Conservation (phyloP, 2,888 invertebrate species). For the Ecdyonurus torrentis region DNA sequence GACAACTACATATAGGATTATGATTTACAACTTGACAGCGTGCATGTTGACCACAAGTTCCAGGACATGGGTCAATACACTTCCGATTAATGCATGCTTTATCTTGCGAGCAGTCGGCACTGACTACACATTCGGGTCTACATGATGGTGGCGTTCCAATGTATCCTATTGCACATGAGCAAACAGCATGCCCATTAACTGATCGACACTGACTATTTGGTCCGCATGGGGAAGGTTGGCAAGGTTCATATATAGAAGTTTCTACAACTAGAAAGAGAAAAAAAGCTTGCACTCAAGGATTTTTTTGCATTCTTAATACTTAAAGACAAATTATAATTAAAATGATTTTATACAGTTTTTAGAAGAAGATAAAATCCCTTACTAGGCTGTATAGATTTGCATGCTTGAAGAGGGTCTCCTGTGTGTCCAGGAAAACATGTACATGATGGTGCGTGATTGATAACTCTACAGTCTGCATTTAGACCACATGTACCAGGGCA, state of each 20-base stretch:
- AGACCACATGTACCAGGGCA: slow-evolving; percentile 62
- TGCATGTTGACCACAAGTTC: slow-evolving; percentile 59
- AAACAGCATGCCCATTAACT: slow-evolving; percentile 53
- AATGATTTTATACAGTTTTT: no score
- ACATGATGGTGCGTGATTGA: slow-evolving; percentile 62
- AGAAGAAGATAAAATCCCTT: no score
- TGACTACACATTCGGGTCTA: slow-evolving; percentile 59
- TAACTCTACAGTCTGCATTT: slow-evolving; percentile 56
- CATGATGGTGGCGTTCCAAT: slow-evolving; percentile 60
- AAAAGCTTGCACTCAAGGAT: slow-evolving; percentile 5
- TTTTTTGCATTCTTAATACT: background rate
- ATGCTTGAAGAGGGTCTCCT: slow-evolving; percentile 53
- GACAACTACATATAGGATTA: slow-evolving; percentile 42
- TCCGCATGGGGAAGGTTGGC: slow-evolving; percentile 62
- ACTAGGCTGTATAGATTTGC: slow-evolving; percentile 28
- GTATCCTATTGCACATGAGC: slow-evolving; percentile 55
- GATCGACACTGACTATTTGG: slow-evolving; percentile 58
- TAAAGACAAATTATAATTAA: no score
- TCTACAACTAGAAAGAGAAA: slow-evolving; percentile 18
- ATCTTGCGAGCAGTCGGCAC: slow-evolving; percentile 57
- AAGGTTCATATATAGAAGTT: slow-evolving; percentile 40
- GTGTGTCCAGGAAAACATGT: slow-evolving; percentile 52
- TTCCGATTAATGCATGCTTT: slow-evolving; percentile 61
- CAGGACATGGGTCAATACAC: slow-evolving; percentile 60
- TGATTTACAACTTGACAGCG: slow-evolving; percentile 64